Evolutionary conservation across 2,888 invertebrate genomes (phyloP), one percentile per base, ranked within the genome.

Genomic region (Acheta domesticus): DNA sequence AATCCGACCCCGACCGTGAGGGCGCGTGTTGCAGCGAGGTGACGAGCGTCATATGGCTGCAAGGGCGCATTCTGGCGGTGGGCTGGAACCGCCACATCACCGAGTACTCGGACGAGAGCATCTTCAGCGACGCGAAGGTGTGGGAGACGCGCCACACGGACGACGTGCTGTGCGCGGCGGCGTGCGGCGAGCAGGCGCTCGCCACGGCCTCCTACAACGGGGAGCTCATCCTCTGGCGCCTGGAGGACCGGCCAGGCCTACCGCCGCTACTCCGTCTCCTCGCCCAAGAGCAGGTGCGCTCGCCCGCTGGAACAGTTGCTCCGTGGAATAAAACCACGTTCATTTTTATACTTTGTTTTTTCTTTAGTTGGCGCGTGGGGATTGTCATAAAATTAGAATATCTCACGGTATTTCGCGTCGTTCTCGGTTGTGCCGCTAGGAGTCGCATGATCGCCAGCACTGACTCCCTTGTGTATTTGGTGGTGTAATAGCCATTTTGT

Each of bases 191-290:
- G 0, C 90, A 92, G 84, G 89, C 93, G 21, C 86, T 96, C 48
- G 94, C 92, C 74, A 95, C 96, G 2, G 90, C 91, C 82, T 92
- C 93, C 19, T 93, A 93, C 86, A 92, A 92, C 83, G 96, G 96
- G 0, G 94, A 94, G 86, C 88, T 96, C 77, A 88, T 95, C 36
- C 89, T 96, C 82, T 96, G 96, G 95, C 91, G 92, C 83, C 87
- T 95, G 80, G 94, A 95, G n/a, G 87, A 95, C 94, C 0, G 94
- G 94, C 0, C 93, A 94, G 85, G 91, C 93, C 0, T 93, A 92
- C 85, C 87, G 86, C 82, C 85, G 86, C 80, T 87, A 85, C 82
- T 85, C 85, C 79, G 91, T 91, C 82, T 88, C 89, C 82, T 89
- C 91, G 84, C 91, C 91, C 11, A 89, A 87, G 82, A 85, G 88